A percentile compares a stretch with the other conserved stretches of the same genome.
Evolutionary conservation across 2,888 invertebrate genomes (phyloP).

Genomic region (Volucella zonaria): DNA sequence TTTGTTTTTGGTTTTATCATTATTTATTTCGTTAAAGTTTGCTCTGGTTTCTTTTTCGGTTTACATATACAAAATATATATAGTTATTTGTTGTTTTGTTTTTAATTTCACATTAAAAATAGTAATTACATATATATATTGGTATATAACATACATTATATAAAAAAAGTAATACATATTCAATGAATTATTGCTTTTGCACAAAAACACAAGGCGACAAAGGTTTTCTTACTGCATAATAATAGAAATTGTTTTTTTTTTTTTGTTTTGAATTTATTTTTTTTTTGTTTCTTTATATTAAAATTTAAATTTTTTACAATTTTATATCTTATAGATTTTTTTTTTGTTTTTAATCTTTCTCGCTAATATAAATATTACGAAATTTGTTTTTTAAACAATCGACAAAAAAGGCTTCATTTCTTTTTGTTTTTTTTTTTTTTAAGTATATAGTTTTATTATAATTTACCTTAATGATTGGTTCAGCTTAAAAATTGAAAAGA

Average conservation of each 20-base stretch:
- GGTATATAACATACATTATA: slow-evolving; percentile 55
- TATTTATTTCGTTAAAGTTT: slow-evolving; percentile 54
- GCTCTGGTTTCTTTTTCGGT: slow-evolving; percentile 44
- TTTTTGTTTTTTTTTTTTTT: slow-evolving; percentile 17
- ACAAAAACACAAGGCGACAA: slow-evolving; percentile 74
- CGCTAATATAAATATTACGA: slow-evolving; percentile 19
- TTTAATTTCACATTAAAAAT: slow-evolving; percentile 59
- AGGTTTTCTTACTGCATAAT: slow-evolving; percentile 69
- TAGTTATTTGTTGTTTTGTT: slow-evolving; percentile 34
- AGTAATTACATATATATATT: slow-evolving; percentile 46
- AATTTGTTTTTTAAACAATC: slow-evolving; percentile 70
- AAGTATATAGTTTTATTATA: slow-evolving; percentile 22
- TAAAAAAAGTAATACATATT: slow-evolving; percentile 71
- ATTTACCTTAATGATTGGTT: slow-evolving; percentile 58
- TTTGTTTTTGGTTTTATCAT: slow-evolving; percentile 18
- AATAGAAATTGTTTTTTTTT: slow-evolving; percentile 37
- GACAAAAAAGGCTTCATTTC: slow-evolving; percentile 59
- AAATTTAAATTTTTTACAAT: too few relatives aligned
- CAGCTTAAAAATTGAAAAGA: slow-evolving; percentile 53
- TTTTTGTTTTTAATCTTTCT: slow-evolving; percentile 45
- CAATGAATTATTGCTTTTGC: slow-evolving; percentile 72
- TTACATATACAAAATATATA: slow-evolving; percentile 67
- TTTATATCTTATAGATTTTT: slow-evolving; percentile 69
- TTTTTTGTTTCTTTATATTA: background rate
- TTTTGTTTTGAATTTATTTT: slow-evolving; percentile 6